Evolutionary conservation across 2,888 invertebrate species (phyloP), one percentile per base, ranked within the genome.

Genomic region (Hemaris fuciformis): DNA sequence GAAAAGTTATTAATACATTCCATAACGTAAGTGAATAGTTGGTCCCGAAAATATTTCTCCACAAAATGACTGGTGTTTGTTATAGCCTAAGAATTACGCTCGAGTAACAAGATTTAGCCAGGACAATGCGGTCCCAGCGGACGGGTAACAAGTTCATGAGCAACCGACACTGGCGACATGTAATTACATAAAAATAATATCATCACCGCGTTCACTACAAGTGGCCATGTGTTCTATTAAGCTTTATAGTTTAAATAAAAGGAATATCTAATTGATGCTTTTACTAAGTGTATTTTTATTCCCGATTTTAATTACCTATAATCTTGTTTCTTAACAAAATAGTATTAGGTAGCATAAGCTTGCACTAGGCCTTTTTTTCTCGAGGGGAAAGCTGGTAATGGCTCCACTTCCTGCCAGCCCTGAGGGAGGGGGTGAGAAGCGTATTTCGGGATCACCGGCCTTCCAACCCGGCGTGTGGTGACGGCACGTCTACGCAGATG

Each of bases 131-230:
- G 3, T 31, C 27, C 53, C 53, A 7, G 15, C 18, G 27, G 53
- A 10, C 3, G 15, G 53, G 18, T 31, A 53, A 53, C 53, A 57
- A 57, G 57, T 60, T 41, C 56, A 27, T 27, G 22, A 46, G 42
- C 27, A 10, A 56, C 41, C 59, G 59, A 60, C 56, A 45, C 61
- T 56, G 57, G 59, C 60, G 45, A 45, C 64, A 43, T 57, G 66
- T 68, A 67, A 70, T 66, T 65, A 68, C 68, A 66, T 70, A 67
- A 70, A 68, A 65, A 68, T 68, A 70, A 70, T 70, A 63, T 63
- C 63, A 68, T 68, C 64, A 67, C 13, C 41, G 20, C 61, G 59
- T 63, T 63, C 57, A 59, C 34, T 48, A 31, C 18, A 53, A 53
- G 18, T 8, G 53, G 53, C 53, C 53, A 53, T 10, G 18, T 53